A percentile compares a stretch with the other conserved stretches of the same genome.
These are phyloP conservation scores for Vireo griseus DNA, from an alignment of 2,797 vertebrate species.

Conservation along the genomic window DNA sequence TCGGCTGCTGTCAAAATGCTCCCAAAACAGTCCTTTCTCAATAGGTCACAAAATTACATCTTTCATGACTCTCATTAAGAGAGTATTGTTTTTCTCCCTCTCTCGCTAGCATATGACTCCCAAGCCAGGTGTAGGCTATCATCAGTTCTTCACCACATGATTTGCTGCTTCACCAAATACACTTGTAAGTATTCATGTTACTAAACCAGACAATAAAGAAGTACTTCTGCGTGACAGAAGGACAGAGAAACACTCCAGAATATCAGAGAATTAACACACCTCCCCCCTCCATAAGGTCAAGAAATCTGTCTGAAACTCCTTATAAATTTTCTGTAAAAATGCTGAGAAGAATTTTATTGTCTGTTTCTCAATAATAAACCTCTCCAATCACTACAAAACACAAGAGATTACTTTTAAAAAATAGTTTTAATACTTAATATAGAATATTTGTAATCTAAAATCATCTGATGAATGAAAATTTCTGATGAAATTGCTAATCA, in stretches of 20 bases:
- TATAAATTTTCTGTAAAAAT: neutral
- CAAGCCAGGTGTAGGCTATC: neutral
- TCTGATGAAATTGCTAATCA: constrained; percentile 1
- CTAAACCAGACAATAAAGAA: neutral
- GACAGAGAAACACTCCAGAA: neutral
- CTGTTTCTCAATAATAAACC: neutral
- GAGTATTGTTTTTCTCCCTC: neutral
- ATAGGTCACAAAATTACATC: neutral
- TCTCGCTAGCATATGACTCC: neutral
- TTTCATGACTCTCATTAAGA: neutral
- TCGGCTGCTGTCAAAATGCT: neutral
- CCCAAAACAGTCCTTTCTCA: neutral
- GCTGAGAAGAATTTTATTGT: neutral
- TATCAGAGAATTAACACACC: neutral
- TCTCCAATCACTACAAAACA: neutral
- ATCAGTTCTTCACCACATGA: neutral
- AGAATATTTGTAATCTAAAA: neutral
- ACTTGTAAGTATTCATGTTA: neutral
- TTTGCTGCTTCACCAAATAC: neutral
- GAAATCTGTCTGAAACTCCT: neutral
- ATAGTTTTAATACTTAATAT: neutral
- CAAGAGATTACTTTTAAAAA: neutral
- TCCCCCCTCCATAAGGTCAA: neutral
- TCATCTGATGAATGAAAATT: neutral
- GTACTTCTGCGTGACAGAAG: neutral